phyloP scores from a whole-genome alignment of 1,140 invertebrate genomes.

The Caenorhabditis briggsae region DNA sequence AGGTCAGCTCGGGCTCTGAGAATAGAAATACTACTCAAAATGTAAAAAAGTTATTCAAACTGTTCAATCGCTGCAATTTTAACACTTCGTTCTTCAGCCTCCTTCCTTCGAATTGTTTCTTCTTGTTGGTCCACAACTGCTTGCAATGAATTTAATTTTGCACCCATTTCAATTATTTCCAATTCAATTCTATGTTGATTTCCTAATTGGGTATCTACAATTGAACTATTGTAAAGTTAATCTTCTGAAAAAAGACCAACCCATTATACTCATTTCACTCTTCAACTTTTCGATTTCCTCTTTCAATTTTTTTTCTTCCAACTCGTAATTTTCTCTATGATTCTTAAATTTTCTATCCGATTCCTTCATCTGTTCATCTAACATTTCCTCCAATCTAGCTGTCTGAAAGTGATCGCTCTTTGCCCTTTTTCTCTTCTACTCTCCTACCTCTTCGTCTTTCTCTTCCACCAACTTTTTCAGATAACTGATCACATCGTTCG shows the following conservation, averaged over 20 bases:
- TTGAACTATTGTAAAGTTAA: too few relatives aligned
- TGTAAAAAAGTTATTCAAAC: neutral
- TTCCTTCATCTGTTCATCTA: constrained; percentile 35
- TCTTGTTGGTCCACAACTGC: constrained; percentile 29
- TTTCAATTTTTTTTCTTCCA: constrained; percentile 40
- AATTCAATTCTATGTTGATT: constrained; percentile 41
- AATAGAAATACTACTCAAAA: neutral
- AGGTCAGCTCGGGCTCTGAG: constrained; percentile 34
- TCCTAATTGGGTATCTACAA: constrained; percentile 40
- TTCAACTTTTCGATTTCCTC: constrained; percentile 39
- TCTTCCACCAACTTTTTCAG: constrained; percentile 48
- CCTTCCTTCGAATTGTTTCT: constrained; percentile 39
- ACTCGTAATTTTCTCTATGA: constrained; percentile 26
- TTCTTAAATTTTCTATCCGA: constrained; percentile 23
- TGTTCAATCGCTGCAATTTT: constrained; percentile 45
- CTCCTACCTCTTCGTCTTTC: constrained; percentile 53
- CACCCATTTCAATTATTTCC: constrained; percentile 42
- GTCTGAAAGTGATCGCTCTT: constrained; percentile 36
- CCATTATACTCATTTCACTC: constrained; percentile 51
- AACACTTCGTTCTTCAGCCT: constrained; percentile 27
- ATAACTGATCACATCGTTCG: constrained; percentile 52
- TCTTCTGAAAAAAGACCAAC: neutral
- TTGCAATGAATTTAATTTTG: constrained; percentile 31
- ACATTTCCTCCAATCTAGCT: constrained; percentile 31
- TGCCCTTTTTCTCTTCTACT: neutral